Evolutionary conservation across 1,140 invertebrate genomes (phyloP).

Genomic region (Episyrphus balteatus): DNA sequence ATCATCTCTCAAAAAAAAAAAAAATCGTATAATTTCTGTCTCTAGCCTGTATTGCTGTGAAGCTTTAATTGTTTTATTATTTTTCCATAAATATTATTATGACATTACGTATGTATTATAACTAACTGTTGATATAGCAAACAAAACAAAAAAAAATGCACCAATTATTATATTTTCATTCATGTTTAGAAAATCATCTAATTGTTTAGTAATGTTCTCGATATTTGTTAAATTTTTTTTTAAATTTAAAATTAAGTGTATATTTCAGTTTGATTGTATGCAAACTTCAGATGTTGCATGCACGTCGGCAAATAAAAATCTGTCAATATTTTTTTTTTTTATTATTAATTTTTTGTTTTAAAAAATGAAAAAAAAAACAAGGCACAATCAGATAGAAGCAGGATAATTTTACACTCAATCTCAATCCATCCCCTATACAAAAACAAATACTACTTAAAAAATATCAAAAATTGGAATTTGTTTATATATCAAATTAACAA

Average conservation of each 20-base stretch:
- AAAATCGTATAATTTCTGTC: conserved; percentile 2
- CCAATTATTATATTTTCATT: neutral
- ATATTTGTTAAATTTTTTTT: neutral
- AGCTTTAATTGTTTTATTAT: conserved; percentile 5
- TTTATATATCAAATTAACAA: too few species aligned
- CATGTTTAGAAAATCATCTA: neutral
- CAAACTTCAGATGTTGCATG: too few species aligned
- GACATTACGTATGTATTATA: neutral
- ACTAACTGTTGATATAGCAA: neutral
- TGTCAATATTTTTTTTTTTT: too few species aligned
- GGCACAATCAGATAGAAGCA: too few species aligned
- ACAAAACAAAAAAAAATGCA: neutral
- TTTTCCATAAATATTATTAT: neutral
- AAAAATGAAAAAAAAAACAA: too few species aligned
- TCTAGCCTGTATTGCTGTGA: conserved; percentile 1
- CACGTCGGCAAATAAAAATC: too few species aligned
- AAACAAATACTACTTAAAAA: too few species aligned
- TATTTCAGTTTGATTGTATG: neutral
- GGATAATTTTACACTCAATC: too few species aligned
- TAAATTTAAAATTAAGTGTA: neutral
- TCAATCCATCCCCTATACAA: too few species aligned
- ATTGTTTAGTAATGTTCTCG: neutral
- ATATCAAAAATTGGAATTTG: too few species aligned
- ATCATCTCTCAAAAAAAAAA: too few species aligned
- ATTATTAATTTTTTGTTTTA: too few species aligned